Evolutionary conservation across 2,797 vertebrate species (phyloP), one percentile per base, ranked within the genome.

Genomic region (Benthosema pterotum): DNA sequence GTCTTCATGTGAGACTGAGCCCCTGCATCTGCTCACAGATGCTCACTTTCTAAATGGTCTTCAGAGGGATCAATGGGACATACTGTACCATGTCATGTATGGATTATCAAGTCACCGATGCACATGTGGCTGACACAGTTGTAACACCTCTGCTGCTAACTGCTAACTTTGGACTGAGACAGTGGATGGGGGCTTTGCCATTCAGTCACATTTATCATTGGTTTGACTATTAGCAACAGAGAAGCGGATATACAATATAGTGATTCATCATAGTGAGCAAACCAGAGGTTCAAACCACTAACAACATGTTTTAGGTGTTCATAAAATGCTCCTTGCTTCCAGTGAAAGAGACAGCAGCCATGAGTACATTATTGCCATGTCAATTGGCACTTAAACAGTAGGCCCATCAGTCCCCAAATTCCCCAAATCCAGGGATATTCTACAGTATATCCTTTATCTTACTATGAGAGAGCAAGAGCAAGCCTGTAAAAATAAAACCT

Each of bases 1-100:
- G 63, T 71, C 52, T 52, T 56, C 57, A 70, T 69, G 66, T 65
- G 38, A 55, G 65, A 42, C 50, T n/a, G 2, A 74, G 49, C 63
- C 61, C 22, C 4, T 3, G 22, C 42, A 62, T 69, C 42, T 50
- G 58, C 62, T 64, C 17, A 32, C n/a, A 60, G 16, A 17, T 50
- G 61, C 17, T 25, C 15, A 16, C 56, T 63, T 28, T 62, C 19
- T 28, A 45, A 16, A 25, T 2, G 17, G 52, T 46, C 16, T 47
- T 25, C 43, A 9, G n/a, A 51, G 18, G 32, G 32, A 38, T 38
- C 8, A 38, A 38, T 38, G 32, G 8, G 32, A 11, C 32, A 38
- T 38, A 38, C 32, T 2, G 22, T 25, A 25, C 22, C 22, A 25
- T 25, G 22, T 25, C 22, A 25, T 25, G 8, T 38, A 38, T 38